These are phyloP conservation scores for Synergus gifuensis DNA, from an alignment of 2,888 invertebrate genomes.

Conservation along the genomic window DNA sequence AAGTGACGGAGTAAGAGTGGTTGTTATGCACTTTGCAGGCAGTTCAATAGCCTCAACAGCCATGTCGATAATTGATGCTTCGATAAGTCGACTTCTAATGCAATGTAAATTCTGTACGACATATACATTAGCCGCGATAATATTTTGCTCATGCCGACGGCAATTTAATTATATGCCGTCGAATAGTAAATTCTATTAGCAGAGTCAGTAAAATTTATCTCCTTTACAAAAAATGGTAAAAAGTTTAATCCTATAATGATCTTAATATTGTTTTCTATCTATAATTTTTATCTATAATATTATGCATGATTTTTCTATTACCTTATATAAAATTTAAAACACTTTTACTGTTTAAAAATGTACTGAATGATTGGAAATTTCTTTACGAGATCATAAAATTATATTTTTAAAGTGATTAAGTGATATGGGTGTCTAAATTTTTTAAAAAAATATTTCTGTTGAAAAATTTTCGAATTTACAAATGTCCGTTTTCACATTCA, in stretches of 20 bases:
- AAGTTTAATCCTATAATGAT: background rate
- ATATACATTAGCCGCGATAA: background rate
- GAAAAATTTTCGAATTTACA: no score
- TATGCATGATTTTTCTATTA: no score
- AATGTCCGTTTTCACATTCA: no score
- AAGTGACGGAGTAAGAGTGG: constrained; percentile 34
- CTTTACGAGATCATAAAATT: no score
- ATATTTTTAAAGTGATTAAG: no score
- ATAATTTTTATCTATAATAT: no score
- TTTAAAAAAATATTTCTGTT: no score
- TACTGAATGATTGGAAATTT: no score
- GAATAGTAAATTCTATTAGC: background rate
- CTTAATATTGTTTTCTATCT: background rate
- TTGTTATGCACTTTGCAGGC: constrained; percentile 5
- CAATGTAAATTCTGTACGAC: background rate
- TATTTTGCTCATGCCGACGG: background rate
- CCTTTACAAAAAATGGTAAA: background rate
- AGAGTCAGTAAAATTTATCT: background rate
- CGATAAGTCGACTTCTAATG: constrained; percentile 10
- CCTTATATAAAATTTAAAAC: no score
- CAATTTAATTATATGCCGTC: background rate
- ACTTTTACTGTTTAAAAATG: no score
- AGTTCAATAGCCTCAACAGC: constrained; percentile 30
- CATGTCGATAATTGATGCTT: constrained; percentile 20
- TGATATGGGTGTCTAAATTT: no score